Conservation (phyloP, 1,140 invertebrate genomes). For the Bombus haemorrhoidalis region DNA sequence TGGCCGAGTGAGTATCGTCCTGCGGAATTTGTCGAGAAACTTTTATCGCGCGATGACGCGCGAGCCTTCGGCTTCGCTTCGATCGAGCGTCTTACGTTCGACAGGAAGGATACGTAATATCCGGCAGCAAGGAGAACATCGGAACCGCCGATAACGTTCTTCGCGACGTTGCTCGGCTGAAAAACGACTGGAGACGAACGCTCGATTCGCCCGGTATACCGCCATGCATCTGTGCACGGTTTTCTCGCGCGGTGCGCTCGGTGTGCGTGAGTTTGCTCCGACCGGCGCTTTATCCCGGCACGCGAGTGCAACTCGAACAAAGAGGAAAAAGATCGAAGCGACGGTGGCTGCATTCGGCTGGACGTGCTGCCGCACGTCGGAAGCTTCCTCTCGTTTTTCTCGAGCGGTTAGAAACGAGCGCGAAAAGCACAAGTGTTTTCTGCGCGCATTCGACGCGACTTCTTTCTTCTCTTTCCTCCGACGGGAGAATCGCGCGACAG, state of each 20-base stretch:
- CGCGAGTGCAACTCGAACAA: background rate
- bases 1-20: constrained; percentile 66
- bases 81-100: background rate
- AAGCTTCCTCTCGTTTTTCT: background rate
- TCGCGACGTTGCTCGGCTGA: background rate
- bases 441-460: constrained; percentile 13
- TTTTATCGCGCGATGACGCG: no score
- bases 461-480: constrained; percentile 25
- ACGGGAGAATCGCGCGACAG: background rate
- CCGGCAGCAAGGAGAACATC: background rate
- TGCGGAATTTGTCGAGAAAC: no score
- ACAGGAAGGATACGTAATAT: background rate
- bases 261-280: background rate
- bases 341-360: background rate
- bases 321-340: background rate
- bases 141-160: background rate
- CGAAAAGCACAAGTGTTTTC: constrained; percentile 65
- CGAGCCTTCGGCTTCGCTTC: no score
- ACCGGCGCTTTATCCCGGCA: background rate
- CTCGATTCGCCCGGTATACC: background rate
- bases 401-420: background rate
- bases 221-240: constrained; percentile 7
- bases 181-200: background rate
- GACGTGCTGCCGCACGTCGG: background rate
- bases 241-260: background rate